These are phyloP conservation scores for Catharus ustulatus DNA, from an alignment of 2,797 vertebrate genomes.

Conservation along the genomic window DNA sequence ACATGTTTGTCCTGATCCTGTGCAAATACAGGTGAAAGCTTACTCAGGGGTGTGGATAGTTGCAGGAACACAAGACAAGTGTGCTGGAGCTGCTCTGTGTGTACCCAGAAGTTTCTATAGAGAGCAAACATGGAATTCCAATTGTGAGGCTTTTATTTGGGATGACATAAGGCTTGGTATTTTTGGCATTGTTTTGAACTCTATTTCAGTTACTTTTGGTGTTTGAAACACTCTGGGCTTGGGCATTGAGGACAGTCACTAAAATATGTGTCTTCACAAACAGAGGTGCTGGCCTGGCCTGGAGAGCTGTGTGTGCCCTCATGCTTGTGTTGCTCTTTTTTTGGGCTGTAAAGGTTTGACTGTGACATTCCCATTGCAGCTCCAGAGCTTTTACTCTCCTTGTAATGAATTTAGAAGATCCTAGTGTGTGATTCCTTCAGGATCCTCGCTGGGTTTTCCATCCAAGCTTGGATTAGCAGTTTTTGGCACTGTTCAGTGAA, in stretches of 20 bases:
- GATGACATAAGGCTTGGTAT: fast-evolving
- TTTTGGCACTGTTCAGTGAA: not conserved
- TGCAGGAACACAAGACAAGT: not conserved
- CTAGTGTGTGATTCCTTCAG: not conserved
- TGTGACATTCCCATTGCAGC: not conserved
- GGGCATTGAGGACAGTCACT: not conserved
- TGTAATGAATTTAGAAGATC: not conserved
- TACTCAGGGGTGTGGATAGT: fast-evolving
- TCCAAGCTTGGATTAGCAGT: not conserved
- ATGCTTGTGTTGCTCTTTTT: fast-evolving
- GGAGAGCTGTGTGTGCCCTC: not conserved
- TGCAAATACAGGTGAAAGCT: not conserved
- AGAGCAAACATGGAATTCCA: fast-evolving
- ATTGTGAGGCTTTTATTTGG: not conserved
- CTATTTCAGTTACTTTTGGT: not conserved
- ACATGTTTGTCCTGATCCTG: not conserved
- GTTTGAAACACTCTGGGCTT: not conserved
- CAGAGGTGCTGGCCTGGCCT: not conserved
- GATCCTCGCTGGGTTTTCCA: fast-evolving
- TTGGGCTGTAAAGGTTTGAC: not conserved
- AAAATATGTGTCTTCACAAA: not conserved
- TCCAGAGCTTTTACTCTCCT: not conserved
- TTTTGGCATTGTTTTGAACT: not conserved
- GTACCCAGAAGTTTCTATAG: not conserved
- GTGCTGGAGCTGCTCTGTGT: not conserved